Evolutionary conservation across 35 echinoderm and acorn worm species (phyloP).

Genomic region (Ophiothrix spiculata): DNA sequence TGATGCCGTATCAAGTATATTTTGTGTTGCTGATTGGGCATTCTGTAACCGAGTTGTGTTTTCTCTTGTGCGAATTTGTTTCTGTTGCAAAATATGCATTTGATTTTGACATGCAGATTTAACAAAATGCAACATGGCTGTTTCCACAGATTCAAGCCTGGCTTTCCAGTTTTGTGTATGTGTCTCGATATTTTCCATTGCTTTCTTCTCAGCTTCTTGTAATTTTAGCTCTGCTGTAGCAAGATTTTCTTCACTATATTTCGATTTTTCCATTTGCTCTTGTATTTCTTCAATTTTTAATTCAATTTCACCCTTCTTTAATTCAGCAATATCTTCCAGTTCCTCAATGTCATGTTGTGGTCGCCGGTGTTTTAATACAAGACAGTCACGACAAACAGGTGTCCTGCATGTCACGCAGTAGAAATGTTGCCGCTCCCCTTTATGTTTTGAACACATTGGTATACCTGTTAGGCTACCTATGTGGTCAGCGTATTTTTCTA

Average conservation of each 20-base stretch:
- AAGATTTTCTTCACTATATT: neutral
- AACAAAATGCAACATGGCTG: neutral
- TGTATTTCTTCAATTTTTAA: neutral
- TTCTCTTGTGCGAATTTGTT: neutral
- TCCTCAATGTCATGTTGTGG: neutral
- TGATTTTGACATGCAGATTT: neutral
- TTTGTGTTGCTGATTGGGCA: neutral
- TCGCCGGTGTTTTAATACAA: neutral
- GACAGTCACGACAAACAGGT: neutral
- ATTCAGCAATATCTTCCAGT: neutral
- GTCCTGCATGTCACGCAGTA: neutral
- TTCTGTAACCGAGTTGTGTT: neutral
- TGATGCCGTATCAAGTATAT: neutral
- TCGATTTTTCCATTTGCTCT: neutral
- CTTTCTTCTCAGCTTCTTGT: neutral
- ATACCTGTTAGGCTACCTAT: neutral
- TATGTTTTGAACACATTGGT: neutral
- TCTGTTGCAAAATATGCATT: too few relatives aligned
- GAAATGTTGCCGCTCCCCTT: neutral
- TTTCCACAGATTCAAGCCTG: neutral
- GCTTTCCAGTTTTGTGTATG: neutral
- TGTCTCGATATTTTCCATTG: neutral
- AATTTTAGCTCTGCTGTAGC: neutral
- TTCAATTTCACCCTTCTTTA: neutral
- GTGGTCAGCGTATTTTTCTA: neutral